These are phyloP conservation scores for Elgaria multicarinata DNA, from an alignment of 2,113 vertebrate genomes.

Conservation along the genomic window DNA sequence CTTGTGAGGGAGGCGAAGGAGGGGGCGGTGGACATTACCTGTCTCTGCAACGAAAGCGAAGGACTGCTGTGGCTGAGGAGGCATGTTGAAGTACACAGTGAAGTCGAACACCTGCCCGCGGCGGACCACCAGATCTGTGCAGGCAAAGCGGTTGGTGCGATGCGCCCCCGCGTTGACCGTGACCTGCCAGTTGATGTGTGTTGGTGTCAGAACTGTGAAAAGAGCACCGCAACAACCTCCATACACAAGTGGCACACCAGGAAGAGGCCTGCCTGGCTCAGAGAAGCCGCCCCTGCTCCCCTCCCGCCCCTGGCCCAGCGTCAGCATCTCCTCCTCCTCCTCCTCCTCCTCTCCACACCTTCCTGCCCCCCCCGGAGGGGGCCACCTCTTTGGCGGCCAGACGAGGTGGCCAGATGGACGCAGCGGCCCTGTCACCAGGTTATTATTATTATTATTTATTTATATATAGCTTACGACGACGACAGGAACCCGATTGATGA, in stretches of 20 bases:
- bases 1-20: background rate
- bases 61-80: conserved; percentile 59
- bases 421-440: background rate
- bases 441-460: too few relatives aligned
- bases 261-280: background rate
- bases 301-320: background rate
- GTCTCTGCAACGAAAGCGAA: conserved; percentile 76
- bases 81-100: conserved; percentile 70
- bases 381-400: background rate
- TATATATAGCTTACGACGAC: too few relatives aligned
- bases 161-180: conserved; percentile 65
- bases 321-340: too few relatives aligned
- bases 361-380: background rate
- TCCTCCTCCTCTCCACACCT: background rate
- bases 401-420: background rate
- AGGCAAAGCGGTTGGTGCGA: conserved; percentile 71
- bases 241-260: background rate
- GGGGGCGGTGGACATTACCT: conserved; percentile 61
- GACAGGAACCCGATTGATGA: too few relatives aligned
- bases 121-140: conserved; percentile 67
- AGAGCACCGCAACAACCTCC: background rate
- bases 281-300: background rate
- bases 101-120: conserved; percentile 72
- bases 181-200: conserved; percentile 73
- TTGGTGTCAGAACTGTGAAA: conserved; percentile 64